Percentiles rank a stretch among this genome's conserved stretches.
Evolutionary conservation across 2,113 vertebrate genomes (phyloP).

Genomic region (Tenrec ecaudatus): DNA sequence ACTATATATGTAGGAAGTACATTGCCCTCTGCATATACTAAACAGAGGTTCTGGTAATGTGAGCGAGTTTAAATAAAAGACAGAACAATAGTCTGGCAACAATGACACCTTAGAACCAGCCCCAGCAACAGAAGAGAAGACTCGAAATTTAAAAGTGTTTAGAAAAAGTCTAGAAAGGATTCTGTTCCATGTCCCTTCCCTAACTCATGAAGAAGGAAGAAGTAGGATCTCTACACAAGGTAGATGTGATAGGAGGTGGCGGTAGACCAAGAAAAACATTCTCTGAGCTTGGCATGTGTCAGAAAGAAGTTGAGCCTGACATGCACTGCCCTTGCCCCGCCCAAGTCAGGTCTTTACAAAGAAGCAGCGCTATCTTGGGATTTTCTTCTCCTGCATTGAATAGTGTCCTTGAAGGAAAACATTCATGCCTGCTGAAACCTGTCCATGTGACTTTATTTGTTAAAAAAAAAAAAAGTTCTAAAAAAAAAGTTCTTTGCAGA

Average conservation of each 20-base stretch:
- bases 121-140: background rate
- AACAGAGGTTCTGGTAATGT: background rate
- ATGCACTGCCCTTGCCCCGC: no score
- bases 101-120: background rate
- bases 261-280: background rate
- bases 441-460: background rate
- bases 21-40: background rate
- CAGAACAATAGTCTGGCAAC: background rate
- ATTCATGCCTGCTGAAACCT: background rate
- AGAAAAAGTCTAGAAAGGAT: background rate
- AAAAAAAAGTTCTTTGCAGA: background rate
- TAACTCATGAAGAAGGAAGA: background rate
- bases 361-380: background rate
- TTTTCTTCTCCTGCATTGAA: background rate
- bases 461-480: no score
- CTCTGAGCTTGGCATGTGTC: background rate
- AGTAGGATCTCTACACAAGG: background rate
- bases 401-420: background rate
- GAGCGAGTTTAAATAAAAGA: background rate
- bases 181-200: background rate
- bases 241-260: background rate
- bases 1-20: background rate
- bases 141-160: background rate
- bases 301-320: background rate
- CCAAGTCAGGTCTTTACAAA: background rate